Base-by-base conservation (phyloP, 2,888 invertebrate genomes). In the Carterocephalus palaemon region DNA sequence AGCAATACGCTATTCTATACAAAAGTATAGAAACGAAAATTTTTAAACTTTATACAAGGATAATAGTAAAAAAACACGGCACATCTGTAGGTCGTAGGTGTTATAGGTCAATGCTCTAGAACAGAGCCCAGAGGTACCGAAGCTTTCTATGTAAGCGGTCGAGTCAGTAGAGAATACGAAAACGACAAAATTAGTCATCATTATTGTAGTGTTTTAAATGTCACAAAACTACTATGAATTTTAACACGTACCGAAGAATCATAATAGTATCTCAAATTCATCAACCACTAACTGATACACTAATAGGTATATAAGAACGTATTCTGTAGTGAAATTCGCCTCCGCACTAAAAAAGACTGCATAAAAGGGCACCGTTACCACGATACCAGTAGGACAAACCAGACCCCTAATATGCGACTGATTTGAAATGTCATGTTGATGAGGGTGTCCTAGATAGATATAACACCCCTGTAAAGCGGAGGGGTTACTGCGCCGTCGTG, bases 201-300 rank as follows among this genome's bases (percentile, higher is more conserved):
- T 4, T 7, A 8, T 4, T 12, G 8, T 39, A 20, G 17, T 16
- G 8, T 13, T 28, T 28, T 28, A n/a, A n/a, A 15, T n/a, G 13
- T 15, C 8, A 2, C 0, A 15, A 28, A 28, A 28, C n/a, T n/a
- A 8, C 10, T 17, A 5, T 34, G 5, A 38, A 5, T 20, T 8
- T 20, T 15, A 29, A 46, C 47, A 81, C 84, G 57, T 69, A 85
- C 85, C 78, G 84, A 73, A 40, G 82, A 70, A 59, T 85, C 85
- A 62, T 85, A 85, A 64, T 75, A 85, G 59, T 85, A 83, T 56
- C 75, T 66, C 52, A 86, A 68, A 75, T 76, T 80, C 83, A 84
- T 83, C 62, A 68, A 81, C 67, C 51, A 62, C 52, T 37, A 52
- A 39, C 46, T 51, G 51, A 53, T 34, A n/a, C 48, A 48, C 49